Conservation (phyloP, 2,113 vertebrate species). For the Catharus bicknelli region DNA sequence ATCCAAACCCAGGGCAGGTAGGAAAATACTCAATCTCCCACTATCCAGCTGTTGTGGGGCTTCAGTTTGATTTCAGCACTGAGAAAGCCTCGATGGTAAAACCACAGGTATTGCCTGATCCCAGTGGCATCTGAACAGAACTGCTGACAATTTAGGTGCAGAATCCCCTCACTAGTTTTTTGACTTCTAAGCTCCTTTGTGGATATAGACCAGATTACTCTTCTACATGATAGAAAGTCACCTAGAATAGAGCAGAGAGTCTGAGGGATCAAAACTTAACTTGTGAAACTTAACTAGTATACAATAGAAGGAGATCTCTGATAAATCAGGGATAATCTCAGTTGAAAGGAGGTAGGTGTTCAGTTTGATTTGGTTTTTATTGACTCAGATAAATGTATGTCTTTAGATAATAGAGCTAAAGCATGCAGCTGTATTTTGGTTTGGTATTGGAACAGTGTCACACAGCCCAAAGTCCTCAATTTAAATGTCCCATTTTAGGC, state of each 20-base stretch:
- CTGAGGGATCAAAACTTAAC: not conserved
- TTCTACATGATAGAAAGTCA: not conserved
- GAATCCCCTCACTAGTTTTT: not conserved
- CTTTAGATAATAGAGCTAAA: not conserved
- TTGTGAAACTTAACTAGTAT: not conserved
- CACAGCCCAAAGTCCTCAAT: not conserved
- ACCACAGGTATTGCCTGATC: not conserved
- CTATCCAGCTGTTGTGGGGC: not conserved
- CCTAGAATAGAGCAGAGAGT: not conserved
- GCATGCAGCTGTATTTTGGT: not conserved
- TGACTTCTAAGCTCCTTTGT: not conserved
- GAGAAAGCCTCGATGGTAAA: not conserved
- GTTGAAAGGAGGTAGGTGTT: not conserved
- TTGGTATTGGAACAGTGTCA: not conserved
- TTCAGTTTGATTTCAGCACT: not conserved
- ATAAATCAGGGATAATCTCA: constrained; percentile 5
- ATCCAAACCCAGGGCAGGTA: not conserved
- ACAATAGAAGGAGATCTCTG: not conserved
- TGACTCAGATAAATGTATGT: not conserved
- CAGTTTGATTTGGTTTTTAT: not conserved
- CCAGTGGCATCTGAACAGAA: too few relatives aligned
- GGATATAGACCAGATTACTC: not conserved
- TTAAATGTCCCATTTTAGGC: not conserved
- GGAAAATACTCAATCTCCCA: not conserved
- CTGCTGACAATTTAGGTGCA: not conserved